phyloP scores from a whole-genome alignment of 2,888 invertebrate species.

The Lasioglossum villosulum region DNA sequence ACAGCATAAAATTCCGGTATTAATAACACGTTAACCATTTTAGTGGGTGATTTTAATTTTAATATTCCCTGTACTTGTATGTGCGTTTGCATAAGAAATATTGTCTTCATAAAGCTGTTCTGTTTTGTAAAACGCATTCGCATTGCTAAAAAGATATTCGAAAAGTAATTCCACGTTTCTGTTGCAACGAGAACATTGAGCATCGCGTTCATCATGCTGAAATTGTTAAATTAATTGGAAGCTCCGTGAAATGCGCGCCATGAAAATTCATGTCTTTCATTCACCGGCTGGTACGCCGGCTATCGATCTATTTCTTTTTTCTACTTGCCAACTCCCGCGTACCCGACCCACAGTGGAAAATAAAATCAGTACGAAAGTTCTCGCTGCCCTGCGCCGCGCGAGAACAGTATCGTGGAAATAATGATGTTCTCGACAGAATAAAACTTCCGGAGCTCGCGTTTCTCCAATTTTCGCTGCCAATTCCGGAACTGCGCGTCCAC shows the following conservation, averaged over 20 bases:
- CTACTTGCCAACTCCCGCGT: too few species aligned
- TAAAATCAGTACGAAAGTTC: conserved; percentile 26
- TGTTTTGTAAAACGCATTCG: background rate
- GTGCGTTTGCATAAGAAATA: background rate
- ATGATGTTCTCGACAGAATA: conserved; percentile 12
- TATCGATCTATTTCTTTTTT: conserved; percentile 27
- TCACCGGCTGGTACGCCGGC: background rate
- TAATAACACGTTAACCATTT: too few species aligned
- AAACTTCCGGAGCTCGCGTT: background rate
- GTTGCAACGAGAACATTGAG: background rate
- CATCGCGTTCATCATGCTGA: conserved; percentile 10
- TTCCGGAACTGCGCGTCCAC: background rate
- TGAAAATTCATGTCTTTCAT: conserved; percentile 17
- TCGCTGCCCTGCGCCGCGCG: background rate
- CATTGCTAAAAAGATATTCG: background rate
- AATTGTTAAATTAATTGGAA: conserved; percentile 46
- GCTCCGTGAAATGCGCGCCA: conserved; percentile 1
- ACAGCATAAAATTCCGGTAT: background rate
- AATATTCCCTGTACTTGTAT: too few species aligned
- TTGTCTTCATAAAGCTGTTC: background rate
- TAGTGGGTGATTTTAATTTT: background rate
- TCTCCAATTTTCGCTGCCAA: conserved; percentile 3
- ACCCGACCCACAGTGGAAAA: conserved; percentile 2
- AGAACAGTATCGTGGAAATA: conserved; percentile 18
- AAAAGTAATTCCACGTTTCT: background rate